phyloP scores from a whole-genome alignment of 2,797 vertebrate species.

The Dallia pectoralis region DNA sequence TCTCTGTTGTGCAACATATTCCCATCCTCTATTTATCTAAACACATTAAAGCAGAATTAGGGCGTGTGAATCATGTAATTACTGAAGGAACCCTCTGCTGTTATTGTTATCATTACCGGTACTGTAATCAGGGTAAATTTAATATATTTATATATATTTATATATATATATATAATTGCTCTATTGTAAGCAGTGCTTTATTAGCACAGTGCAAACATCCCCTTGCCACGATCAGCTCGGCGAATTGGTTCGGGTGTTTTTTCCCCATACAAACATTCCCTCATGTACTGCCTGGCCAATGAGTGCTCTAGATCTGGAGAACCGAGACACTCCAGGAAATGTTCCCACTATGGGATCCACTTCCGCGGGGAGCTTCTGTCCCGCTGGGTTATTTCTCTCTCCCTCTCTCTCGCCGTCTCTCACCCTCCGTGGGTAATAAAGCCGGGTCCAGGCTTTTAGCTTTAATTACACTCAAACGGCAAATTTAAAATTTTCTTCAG shows the following conservation, averaged over 20 bases:
- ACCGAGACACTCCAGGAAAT: slow-evolving; percentile 46
- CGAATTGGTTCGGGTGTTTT: neutral
- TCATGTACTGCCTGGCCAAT: neutral
- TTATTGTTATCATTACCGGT: slow-evolving; percentile 72
- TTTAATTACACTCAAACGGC: slow-evolving; percentile 55
- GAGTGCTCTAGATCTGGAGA: slow-evolving; percentile 45
- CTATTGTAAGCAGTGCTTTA: slow-evolving; percentile 55
- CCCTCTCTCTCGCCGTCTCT: slow-evolving; percentile 14
- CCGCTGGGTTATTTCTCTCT: slow-evolving; percentile 5
- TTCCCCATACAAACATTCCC: neutral
- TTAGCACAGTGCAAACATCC: slow-evolving; percentile 64
- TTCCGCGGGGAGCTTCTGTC: slow-evolving; percentile 47
- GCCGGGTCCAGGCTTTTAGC: slow-evolving; percentile 38
- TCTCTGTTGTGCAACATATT: slow-evolving; percentile 53
- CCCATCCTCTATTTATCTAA: slow-evolving; percentile 58
- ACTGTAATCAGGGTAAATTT: slow-evolving; percentile 54
- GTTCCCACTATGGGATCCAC: slow-evolving; percentile 46
- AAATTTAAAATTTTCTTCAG: slow-evolving; percentile 43
- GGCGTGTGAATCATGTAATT: slow-evolving; percentile 66
- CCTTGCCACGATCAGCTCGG: slow-evolving; percentile 32
- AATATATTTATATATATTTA: neutral
- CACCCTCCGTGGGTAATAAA: slow-evolving; percentile 15
- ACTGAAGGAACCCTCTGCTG: slow-evolving; percentile 62
- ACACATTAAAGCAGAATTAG: slow-evolving; percentile 65
- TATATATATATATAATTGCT: slow-evolving; percentile 22